phyloP scores from a whole-genome alignment of 2,888 invertebrate species.

The Apotomis capreana region DNA sequence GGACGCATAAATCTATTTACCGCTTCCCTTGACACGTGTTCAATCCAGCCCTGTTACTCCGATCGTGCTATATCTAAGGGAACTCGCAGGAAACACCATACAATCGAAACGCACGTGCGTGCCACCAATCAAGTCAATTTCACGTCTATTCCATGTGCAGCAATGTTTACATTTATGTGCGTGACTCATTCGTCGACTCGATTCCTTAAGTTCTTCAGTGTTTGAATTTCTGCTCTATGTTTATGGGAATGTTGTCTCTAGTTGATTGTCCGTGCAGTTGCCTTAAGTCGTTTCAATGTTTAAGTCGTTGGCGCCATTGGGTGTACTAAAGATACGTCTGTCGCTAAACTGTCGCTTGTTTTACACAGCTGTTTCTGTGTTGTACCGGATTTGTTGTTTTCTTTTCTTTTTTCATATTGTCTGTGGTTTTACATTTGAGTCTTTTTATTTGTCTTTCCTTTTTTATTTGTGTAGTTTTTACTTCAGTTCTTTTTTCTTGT shows the following conservation, averaged over 20 bases:
- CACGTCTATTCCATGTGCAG: constrained; percentile 50
- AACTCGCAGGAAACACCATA: constrained; percentile 54
- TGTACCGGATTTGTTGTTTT: neutral
- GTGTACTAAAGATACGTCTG: constrained; percentile 34
- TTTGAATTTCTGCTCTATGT: neutral
- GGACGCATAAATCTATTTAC: constrained; percentile 53
- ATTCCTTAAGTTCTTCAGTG: neutral
- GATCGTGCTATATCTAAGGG: constrained; percentile 67
- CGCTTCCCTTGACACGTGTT: constrained; percentile 60
- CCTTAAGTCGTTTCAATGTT: constrained; percentile 21
- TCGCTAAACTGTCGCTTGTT: constrained; percentile 39
- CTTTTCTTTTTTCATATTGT: no score
- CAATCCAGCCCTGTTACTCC: constrained; percentile 52
- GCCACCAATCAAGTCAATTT: constrained; percentile 44
- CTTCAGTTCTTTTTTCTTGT: neutral
- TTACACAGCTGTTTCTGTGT: neutral
- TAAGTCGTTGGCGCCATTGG: constrained; percentile 3
- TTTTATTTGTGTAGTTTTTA: neutral
- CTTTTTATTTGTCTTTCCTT: neutral
- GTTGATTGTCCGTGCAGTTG: constrained; percentile 1
- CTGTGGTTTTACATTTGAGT: no score
- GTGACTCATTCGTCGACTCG: constrained; percentile 43
- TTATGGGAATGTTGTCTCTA: neutral
- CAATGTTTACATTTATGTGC: constrained; percentile 51
- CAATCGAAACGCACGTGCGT: constrained; percentile 46